Percentiles rank a stretch among this genome's conserved stretches.
Evolutionary conservation across 2,113 vertebrate genomes (phyloP).

Genomic region (Elachura formosa): DNA sequence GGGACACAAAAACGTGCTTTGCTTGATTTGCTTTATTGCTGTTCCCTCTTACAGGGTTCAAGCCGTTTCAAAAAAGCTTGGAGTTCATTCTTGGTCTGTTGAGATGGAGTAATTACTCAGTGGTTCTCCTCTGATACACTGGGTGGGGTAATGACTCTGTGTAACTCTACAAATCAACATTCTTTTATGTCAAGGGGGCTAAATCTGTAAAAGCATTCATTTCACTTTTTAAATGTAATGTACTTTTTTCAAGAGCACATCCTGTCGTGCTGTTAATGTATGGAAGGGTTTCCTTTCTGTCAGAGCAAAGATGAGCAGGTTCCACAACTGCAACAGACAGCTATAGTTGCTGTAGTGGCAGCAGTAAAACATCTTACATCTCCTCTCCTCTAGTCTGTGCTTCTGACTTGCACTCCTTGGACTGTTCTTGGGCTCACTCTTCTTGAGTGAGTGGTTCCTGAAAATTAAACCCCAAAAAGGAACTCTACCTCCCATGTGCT

Average conservation of each 20-base stretch:
- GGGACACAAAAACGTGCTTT: background rate
- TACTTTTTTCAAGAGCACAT: background rate
- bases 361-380: background rate
- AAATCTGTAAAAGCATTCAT: background rate
- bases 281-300: background rate
- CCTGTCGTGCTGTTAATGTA: background rate
- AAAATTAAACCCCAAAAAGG: background rate
- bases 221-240: background rate
- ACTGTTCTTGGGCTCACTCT: background rate
- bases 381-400: background rate
- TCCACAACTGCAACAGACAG: background rate
- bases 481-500: background rate
- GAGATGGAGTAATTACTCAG: background rate
- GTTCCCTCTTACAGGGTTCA: conserved; percentile 50
- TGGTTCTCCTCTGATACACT: background rate
- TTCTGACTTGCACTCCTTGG: background rate
- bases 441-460: background rate
- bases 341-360: background rate
- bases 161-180: background rate
- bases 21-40: background rate
- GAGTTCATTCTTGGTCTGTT: background rate
- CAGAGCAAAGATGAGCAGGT: background rate
- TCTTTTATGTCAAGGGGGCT: background rate
- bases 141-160: background rate
- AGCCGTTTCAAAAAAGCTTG: background rate